Evolutionary conservation across 2,888 invertebrate genomes (phyloP).

Genomic region (Drosophila antonietae): DNA sequence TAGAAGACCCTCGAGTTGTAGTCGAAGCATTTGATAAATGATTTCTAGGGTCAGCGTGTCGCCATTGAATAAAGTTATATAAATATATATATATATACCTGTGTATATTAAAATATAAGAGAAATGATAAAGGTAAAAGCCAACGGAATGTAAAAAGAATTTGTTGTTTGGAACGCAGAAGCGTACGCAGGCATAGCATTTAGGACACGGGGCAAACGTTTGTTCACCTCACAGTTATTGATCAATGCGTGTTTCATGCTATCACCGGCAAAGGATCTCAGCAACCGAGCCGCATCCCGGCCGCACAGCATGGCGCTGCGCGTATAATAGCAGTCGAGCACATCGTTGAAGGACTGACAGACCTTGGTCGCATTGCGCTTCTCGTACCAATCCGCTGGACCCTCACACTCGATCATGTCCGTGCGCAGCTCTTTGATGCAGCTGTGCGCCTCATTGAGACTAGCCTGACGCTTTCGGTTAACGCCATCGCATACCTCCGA

Average conservation of each 20-base stretch:
- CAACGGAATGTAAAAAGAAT: slow-evolving; percentile 6
- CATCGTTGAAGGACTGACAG: slow-evolving; percentile 85
- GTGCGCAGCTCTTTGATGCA: slow-evolving; percentile 85
- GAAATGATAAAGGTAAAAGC: slow-evolving; percentile 5
- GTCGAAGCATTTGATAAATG: slow-evolving; percentile 43
- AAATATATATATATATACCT: slow-evolving; percentile 12
- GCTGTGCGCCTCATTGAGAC: slow-evolving; percentile 79
- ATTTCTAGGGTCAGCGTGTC: slow-evolving; percentile 18
- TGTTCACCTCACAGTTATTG: slow-evolving; percentile 66
- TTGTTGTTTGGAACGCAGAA: not conserved
- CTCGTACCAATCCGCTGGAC: slow-evolving; percentile 86
- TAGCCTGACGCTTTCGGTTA: slow-evolving; percentile 60
- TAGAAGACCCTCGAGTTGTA: slow-evolving; percentile 37
- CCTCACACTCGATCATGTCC: slow-evolving; percentile 86
- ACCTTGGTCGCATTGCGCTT: slow-evolving; percentile 82
- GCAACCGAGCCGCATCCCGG: slow-evolving; percentile 83
- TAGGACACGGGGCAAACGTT: slow-evolving; percentile 72
- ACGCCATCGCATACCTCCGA: slow-evolving; percentile 83
- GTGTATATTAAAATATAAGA: slow-evolving; percentile 1
- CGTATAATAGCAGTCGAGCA: slow-evolving; percentile 86
- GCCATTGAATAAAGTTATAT: not conserved
- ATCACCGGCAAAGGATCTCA: slow-evolving; percentile 79
- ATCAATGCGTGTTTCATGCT: slow-evolving; percentile 63
- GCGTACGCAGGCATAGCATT: slow-evolving; percentile 74
- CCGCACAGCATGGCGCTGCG: slow-evolving; percentile 86